Base-by-base conservation (phyloP, 2,797 vertebrate genomes). In the Benthosema pterotum region DNA sequence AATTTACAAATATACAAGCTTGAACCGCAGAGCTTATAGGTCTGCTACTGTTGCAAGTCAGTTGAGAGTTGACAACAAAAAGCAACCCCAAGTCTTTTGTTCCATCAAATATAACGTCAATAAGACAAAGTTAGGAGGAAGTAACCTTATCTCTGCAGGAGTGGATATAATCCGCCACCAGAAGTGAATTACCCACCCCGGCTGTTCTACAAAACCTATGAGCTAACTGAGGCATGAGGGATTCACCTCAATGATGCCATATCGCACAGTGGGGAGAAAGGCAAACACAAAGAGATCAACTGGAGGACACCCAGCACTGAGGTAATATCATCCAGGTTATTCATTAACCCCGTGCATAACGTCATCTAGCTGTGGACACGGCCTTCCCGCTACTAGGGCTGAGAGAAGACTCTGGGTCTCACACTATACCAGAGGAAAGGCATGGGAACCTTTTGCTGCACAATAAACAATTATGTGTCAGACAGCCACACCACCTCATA, bases 321-420 rank as follows among this genome's bases (percentile, higher is more conserved):
- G 85, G 87, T 86, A 85, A 88, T 65, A 69, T 63, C 79, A 83
- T 83, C 67, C 83, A 82, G 83, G 87, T 89, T 80, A 88, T 86
- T 87, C 82, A 89, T 89, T 90, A 84, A 87, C 78, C 69, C 61
- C 62, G 7, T 58, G 75, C 62, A 83, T 78, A 79, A 89, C 84
- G 71, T 86, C 86, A 88, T 83, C 49, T 45, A n/a, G 14, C 79
- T 80, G 78, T 43, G 73, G 81, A 71, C 74, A 56, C 53, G 72
- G 67, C 68, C 69, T 73, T 14, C 22, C 70, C 70, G 60, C 47
- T 32, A 38, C 32, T 38, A 11, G 45, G 53, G 52, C 67, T 14
- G 61, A 70, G 63, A 78, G 55, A 28, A 71, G 73, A 69, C 52
- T 67, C 32, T 65, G 56, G n/a, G 42, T 54, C 52, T 68, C 55